Evolutionary conservation across 2,113 vertebrate genomes (phyloP), one percentile per base, ranked within the genome.

Genomic region (Polyodon spathula): DNA sequence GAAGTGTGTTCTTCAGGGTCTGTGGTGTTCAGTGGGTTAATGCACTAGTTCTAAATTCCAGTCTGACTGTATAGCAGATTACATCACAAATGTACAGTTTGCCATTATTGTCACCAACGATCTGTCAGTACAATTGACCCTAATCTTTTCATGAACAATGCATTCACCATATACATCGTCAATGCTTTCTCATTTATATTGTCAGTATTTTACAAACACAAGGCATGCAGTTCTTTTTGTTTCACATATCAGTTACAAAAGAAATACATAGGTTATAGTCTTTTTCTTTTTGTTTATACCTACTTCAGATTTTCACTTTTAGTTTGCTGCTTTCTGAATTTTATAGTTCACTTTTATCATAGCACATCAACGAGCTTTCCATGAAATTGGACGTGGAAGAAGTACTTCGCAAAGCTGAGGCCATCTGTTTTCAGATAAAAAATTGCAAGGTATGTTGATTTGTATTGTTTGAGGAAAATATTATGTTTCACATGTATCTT

Each of bases 351-450:
- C 59, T 63, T 58, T 74, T 56, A 48, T 58, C 61, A 66, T 80
- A 98, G 95, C 94, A 98, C 78, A 90, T 98, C 71, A 98, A 98
- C 64, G 94, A 98, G 71, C 86, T 98, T 54, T 96, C 95, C 10
- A 94, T 98, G 94, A 98, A 95, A 71, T 89, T 97, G 65, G 89
- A 95, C 73, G 84, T 97, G 8, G 91, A 97, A 72, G 89, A 92
- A 65, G 79, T 95, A 61, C 87, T 98, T 1, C 88, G 88, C 76
- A 94, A 93, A 75, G 89, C 93, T 37, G 94, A 98, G 73, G 89
- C 92, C 56, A 91, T 98, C 81, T 87, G 87, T 66, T 73, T 91
- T 69, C 95, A 98, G 86, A 90, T 97, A 77, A 80, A 80, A 73
- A 90, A 85, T 70, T 93, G 92, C 78, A 97, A 97, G 92, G 94